Evolutionary conservation across 1,140 invertebrate species (phyloP).

Genomic region (Zaprionus vittiger): DNA sequence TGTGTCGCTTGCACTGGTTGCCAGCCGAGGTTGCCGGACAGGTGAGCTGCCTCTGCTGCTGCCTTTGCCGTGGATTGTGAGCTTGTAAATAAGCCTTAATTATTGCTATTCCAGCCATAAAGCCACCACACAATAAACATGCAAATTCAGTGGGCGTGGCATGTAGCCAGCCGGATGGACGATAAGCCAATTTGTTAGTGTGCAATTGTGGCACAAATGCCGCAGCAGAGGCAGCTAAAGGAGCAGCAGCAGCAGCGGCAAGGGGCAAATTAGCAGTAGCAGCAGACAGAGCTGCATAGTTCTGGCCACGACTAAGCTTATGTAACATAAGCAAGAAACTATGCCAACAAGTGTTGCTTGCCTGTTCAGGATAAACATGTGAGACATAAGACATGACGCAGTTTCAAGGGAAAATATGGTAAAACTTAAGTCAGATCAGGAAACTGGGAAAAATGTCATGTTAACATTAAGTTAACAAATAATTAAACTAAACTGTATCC

Average conservation of each 20-base stretch:
- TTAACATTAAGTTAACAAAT: no score
- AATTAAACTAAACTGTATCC: neutral
- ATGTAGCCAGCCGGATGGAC: slow-evolving; percentile 15
- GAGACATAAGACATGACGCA: neutral
- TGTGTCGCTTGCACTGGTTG: slow-evolving; percentile 54
- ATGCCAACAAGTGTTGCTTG: slow-evolving; percentile 9
- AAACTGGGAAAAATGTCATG: no score
- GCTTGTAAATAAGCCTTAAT: slow-evolving; percentile 80
- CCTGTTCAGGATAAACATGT: neutral
- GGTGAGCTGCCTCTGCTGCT: slow-evolving; percentile 33
- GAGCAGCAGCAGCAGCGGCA: neutral
- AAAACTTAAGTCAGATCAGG: neutral
- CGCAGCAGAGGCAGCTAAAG: neutral
- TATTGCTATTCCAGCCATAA: slow-evolving; percentile 78
- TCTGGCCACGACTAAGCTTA: neutral
- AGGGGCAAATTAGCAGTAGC: neutral
- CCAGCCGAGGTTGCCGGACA: slow-evolving; percentile 49
- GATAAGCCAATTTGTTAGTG: slow-evolving; percentile 48
- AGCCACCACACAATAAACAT: slow-evolving; percentile 80
- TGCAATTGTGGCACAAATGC: slow-evolving; percentile 14
- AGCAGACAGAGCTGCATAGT: neutral
- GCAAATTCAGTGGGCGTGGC: slow-evolving; percentile 64
- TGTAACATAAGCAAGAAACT: slow-evolving; percentile 1
- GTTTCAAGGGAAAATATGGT: neutral
- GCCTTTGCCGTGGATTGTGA: slow-evolving; percentile 53